phyloP scores from a whole-genome alignment of 2,797 vertebrate genomes.

The Acanthurus leucopareius region DNA sequence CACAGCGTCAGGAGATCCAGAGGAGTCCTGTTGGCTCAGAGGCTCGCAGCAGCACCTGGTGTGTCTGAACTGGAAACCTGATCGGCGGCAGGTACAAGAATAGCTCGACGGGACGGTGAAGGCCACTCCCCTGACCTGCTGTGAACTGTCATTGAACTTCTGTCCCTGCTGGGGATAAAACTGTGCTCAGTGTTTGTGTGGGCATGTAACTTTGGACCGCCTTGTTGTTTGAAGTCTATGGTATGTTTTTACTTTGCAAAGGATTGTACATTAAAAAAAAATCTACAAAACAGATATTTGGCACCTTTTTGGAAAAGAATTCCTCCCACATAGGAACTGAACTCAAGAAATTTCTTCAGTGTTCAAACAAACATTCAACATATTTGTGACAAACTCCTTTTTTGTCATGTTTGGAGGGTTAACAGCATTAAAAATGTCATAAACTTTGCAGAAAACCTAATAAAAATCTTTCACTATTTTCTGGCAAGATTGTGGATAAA shows the following conservation, averaged over 20 bases:
- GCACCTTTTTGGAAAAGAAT: background rate
- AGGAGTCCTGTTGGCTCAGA: slow-evolving; percentile 25
- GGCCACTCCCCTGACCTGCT: slow-evolving; percentile 63
- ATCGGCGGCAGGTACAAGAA: slow-evolving; percentile 82
- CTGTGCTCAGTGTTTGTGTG: background rate
- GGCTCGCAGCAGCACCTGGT: slow-evolving; percentile 62
- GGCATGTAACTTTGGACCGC: background rate
- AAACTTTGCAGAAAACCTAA: no score
- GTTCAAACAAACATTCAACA: background rate
- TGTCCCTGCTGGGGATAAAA: slow-evolving; percentile 35
- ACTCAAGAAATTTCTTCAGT: background rate
- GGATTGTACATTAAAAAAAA: background rate
- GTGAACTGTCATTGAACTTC: slow-evolving; percentile 60
- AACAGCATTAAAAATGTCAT: no score
- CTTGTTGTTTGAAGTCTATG: background rate
- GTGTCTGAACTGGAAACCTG: slow-evolving; percentile 72
- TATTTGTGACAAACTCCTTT: background rate
- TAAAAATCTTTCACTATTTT: no score
- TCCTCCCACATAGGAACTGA: background rate
- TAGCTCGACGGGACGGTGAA: slow-evolving; percentile 64
- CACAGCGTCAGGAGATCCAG: slow-evolving; percentile 25
- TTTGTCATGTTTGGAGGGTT: no score
- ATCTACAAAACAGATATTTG: background rate
- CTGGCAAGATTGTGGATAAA: no score
- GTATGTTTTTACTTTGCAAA: background rate